Percentiles rank a stretch among this genome's conserved stretches.
phyloP scores from a whole-genome alignment of 2,113 vertebrate genomes.

The Grammatotria lemairii region DNA sequence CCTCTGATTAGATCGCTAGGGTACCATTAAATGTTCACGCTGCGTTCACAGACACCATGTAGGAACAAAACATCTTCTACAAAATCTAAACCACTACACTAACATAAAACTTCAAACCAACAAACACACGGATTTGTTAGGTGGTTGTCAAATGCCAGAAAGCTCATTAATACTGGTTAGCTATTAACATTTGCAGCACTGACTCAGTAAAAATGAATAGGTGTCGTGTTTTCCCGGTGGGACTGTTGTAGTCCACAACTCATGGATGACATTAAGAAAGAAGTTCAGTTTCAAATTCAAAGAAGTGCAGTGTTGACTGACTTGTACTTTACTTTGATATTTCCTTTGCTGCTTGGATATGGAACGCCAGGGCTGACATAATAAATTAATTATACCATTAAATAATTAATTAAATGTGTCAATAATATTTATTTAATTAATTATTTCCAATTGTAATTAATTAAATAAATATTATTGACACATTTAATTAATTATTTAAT shows the following conservation, averaged over 20 bases:
- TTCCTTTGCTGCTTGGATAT: neutral
- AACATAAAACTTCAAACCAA: neutral
- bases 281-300: neutral
- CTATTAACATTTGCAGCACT: neutral
- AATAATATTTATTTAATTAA: neutral
- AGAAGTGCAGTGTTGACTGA: neutral
- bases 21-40: neutral
- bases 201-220: neutral
- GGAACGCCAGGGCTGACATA: neutral
- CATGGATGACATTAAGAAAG: neutral
- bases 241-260: neutral
- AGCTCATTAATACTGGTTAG: neutral
- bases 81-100: neutral
- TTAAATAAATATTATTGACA: neutral
- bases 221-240: neutral
- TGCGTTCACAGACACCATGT: neutral
- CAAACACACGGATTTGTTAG: neutral
- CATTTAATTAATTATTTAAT: neutral
- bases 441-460: neutral
- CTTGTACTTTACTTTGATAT: neutral
- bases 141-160: neutral
- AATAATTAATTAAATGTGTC: neutral
- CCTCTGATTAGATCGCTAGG: neutral
- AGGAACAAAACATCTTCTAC: neutral
- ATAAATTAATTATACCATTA: neutral